These are phyloP conservation scores for Leguminivora glycinivorella DNA, from an alignment of 1,140 invertebrate species.

Conservation along the genomic window DNA sequence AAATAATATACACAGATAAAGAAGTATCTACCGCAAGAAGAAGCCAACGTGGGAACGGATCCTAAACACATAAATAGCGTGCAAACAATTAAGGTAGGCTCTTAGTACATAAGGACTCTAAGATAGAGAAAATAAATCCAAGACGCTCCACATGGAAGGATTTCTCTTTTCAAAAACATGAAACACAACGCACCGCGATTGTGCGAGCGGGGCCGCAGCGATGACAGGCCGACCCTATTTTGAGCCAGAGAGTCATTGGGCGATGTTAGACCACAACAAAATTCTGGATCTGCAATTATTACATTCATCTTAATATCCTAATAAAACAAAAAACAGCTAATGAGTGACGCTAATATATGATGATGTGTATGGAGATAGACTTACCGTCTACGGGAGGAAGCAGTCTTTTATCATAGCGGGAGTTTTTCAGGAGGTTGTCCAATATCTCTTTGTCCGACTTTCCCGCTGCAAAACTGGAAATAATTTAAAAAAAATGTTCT, in stretches of 20 bases:
- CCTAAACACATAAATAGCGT: conserved; percentile 41
- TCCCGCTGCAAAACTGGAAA: conserved; percentile 88
- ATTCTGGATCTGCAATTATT: conserved; percentile 91
- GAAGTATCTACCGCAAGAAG: conserved; percentile 35
- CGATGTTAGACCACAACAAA: conserved; percentile 89
- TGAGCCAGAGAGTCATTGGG: conserved; percentile 82
- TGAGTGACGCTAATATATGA: conserved; percentile 27
- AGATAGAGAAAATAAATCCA: conserved; percentile 39
- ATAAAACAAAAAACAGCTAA: conserved; percentile 19
- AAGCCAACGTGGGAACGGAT: conserved; percentile 40
- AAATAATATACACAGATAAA: conserved; percentile 32
- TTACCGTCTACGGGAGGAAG: conserved; percentile 91
- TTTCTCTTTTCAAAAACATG: conserved; percentile 78
- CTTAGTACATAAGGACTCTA: conserved; percentile 45
- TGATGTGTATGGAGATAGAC: conserved; percentile 42
- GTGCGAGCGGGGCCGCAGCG: conserved; percentile 82
- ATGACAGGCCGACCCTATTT: conserved; percentile 78
- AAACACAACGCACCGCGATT: conserved; percentile 82
- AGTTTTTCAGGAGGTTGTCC: conserved; percentile 88
- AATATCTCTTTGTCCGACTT: conserved; percentile 94
- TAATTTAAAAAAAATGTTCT: not conserved
- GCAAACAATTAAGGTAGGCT: conserved; percentile 39
- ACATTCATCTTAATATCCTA: conserved; percentile 40
- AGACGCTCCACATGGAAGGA: conserved; percentile 33
- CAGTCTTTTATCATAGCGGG: conserved; percentile 92